phyloP scores from a whole-genome alignment of 2,888 invertebrate species.

The Elgonia sp. region DNA sequence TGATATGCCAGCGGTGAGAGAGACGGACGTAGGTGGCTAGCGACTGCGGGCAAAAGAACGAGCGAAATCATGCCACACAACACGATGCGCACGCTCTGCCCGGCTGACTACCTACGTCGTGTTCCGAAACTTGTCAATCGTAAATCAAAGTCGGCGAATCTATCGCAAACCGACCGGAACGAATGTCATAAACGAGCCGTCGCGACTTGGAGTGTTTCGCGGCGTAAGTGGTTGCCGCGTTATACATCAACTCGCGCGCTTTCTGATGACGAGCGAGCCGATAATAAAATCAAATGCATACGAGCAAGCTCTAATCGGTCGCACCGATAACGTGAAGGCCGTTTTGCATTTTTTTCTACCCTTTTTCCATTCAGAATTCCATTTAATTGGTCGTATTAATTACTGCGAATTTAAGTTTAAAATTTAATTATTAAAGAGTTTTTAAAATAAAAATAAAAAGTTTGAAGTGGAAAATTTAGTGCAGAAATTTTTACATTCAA shows the following conservation, averaged over 20 bases:
- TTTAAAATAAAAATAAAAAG: too few relatives aligned
- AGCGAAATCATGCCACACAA: slow-evolving; percentile 63
- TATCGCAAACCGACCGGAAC: slow-evolving; percentile 74
- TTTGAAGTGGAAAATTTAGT: too few relatives aligned
- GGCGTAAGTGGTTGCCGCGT: slow-evolving; percentile 73
- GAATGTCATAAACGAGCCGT: slow-evolving; percentile 73
- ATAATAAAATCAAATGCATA: slow-evolving; percentile 74
- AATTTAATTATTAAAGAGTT: too few relatives aligned
- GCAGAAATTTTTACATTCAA: too few relatives aligned
- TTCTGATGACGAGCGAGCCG: slow-evolving; percentile 56
- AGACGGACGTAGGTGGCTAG: slow-evolving; percentile 61
- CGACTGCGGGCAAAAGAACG: slow-evolving; percentile 56
- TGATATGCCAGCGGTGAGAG: slow-evolving; percentile 69
- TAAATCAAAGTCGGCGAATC: slow-evolving; percentile 82
- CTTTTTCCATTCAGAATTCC: slow-evolving; percentile 1
- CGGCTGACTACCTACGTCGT: slow-evolving; percentile 78
- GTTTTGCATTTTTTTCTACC: neutral
- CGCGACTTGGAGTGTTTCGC: slow-evolving; percentile 72
- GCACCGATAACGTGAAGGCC: slow-evolving; percentile 60
- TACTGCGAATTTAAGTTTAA: too few relatives aligned
- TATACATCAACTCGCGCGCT: slow-evolving; percentile 66
- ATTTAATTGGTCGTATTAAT: neutral
- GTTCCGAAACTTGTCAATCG: slow-evolving; percentile 83
- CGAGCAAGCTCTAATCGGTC: slow-evolving; percentile 62
- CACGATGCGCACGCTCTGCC: slow-evolving; percentile 69